Evolutionary conservation across 1,140 invertebrate species (phyloP).

Genomic region (Pissodes strobi): DNA sequence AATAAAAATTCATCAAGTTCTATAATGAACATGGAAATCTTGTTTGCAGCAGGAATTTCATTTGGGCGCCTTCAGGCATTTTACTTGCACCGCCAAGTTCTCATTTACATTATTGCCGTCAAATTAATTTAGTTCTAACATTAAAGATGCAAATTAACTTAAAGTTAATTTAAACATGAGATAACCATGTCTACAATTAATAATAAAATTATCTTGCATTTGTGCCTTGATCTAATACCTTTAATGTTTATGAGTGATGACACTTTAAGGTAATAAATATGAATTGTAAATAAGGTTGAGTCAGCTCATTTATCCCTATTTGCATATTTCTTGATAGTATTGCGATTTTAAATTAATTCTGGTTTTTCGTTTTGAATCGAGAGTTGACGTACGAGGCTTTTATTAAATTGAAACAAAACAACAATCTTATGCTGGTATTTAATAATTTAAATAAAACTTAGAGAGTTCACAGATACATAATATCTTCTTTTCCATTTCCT

Average conservation of each 20-base stretch:
- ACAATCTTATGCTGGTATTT: too few relatives aligned
- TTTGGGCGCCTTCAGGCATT: slow-evolving; percentile 17
- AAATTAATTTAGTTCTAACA: slow-evolving; percentile 50
- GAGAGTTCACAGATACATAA: too few relatives aligned
- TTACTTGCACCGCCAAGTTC: slow-evolving; percentile 31
- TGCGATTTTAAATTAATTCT: slow-evolving; percentile 1
- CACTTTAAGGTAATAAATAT: slow-evolving; percentile 38
- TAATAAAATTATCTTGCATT: slow-evolving; percentile 46
- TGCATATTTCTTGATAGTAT: slow-evolving; percentile 28
- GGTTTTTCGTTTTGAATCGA: too few relatives aligned
- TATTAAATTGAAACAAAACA: too few relatives aligned
- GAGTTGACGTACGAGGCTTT: too few relatives aligned
- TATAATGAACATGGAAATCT: slow-evolving; percentile 20
- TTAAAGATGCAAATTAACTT: slow-evolving; percentile 50
- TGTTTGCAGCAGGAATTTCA: slow-evolving; percentile 26
- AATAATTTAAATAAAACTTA: too few relatives aligned
- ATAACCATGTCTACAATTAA: slow-evolving; percentile 50
- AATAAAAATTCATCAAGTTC: neutral
- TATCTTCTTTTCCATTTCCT: too few relatives aligned
- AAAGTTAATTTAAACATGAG: slow-evolving; percentile 49
- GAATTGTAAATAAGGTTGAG: slow-evolving; percentile 35
- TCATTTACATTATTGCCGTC: slow-evolving; percentile 50
- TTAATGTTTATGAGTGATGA: slow-evolving; percentile 41
- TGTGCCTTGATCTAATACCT: slow-evolving; percentile 38
- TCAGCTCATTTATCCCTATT: slow-evolving; percentile 22